Conservation (phyloP, 2,113 vertebrate species). For the Hypocryptadius cinnamomeus region DNA sequence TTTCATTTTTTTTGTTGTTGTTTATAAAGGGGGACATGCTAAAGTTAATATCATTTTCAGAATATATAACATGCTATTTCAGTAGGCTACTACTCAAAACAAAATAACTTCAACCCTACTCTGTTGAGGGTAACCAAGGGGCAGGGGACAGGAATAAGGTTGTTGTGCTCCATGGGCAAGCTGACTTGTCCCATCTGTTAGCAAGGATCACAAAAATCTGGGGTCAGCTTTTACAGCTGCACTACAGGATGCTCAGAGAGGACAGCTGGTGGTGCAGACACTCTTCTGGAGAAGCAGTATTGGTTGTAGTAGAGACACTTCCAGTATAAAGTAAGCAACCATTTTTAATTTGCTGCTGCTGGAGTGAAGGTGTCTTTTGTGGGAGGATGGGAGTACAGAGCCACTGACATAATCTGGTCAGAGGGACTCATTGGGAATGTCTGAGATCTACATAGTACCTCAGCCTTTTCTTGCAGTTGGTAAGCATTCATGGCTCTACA, state of each 20-base stretch:
- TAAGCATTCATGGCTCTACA: not conserved
- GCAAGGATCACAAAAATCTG: not conserved
- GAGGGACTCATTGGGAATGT: not conserved
- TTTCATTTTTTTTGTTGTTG: not conserved
- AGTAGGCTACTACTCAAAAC: not conserved
- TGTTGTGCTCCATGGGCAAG: rapidly evolving
- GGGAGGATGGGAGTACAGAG: not conserved
- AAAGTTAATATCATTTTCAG: not conserved
- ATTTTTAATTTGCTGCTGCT: not conserved
- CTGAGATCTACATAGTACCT: not conserved
- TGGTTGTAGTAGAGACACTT: not conserved
- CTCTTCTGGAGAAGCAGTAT: not conserved
- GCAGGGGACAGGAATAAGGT: not conserved
- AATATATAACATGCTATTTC: not conserved
- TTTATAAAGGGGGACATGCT: not conserved
- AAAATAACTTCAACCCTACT: not conserved
- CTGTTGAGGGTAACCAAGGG: not conserved
- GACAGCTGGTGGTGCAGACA: not conserved
- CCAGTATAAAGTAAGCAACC: not conserved
- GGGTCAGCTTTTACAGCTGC: not conserved
- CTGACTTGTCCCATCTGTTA: not conserved
- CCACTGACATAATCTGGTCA: not conserved
- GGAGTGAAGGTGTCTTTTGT: not conserved
- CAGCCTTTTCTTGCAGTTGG: not conserved
- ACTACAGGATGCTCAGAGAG: not conserved